Conservation (phyloP, 2,888 invertebrate species). For the Ophion slaviceki region DNA sequence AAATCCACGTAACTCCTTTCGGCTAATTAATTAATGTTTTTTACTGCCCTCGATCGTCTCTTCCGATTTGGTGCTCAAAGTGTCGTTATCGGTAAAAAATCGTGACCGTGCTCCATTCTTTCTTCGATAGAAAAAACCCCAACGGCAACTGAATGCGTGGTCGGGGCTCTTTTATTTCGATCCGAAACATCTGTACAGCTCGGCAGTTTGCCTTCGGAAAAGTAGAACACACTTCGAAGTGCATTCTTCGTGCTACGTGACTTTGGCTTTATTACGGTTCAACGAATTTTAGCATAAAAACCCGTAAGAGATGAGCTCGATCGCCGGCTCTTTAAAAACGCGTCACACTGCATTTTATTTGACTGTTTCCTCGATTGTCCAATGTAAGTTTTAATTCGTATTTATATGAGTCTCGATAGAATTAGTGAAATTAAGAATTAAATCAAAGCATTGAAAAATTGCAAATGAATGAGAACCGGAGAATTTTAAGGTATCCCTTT, state of each 20-base stretch:
- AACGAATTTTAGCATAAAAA: conserved; percentile 1
- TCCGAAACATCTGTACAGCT: neutral
- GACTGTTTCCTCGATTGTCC: neutral
- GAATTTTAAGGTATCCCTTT: neutral
- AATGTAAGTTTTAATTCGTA: neutral
- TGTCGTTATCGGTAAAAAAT: conserved; percentile 10
- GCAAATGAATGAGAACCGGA: neutral
- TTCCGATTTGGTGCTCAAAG: conserved; percentile 1
- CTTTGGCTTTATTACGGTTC: conserved; percentile 15
- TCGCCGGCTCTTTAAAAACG: neutral
- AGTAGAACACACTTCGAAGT: conserved; percentile 24
- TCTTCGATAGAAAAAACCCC: neutral
- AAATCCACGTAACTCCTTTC: no score
- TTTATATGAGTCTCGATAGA: neutral
- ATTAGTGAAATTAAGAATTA: neutral
- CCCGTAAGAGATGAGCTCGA: neutral
- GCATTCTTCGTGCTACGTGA: conserved; percentile 27
- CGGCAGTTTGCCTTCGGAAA: conserved; percentile 8
- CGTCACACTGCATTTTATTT: neutral
- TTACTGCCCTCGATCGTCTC: conserved; percentile 25
- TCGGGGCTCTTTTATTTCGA: neutral
- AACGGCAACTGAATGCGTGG: neutral
- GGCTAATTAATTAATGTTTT: conserved; percentile 6
- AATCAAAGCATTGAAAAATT: neutral
- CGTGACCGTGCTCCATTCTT: neutral